Percentiles rank a stretch among this genome's conserved stretches.
Conservation (phyloP, 2,113 vertebrate genomes). For the Datnioides undecimradiatus region DNA sequence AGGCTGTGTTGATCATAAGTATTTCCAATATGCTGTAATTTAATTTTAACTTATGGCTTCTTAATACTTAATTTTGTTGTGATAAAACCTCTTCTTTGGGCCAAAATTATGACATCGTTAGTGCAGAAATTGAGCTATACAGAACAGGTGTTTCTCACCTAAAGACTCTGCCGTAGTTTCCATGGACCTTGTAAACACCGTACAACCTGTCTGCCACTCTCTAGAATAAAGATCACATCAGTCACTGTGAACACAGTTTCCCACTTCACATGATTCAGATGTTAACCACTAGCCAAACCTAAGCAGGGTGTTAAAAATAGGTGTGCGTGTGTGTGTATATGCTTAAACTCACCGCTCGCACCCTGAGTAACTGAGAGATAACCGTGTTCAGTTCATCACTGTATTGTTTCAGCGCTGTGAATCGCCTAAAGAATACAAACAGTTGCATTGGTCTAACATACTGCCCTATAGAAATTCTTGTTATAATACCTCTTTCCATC, state of each 20-base stretch:
- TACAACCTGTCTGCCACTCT: slow-evolving; percentile 94
- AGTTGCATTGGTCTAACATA: not conserved
- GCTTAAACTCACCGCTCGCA: slow-evolving; percentile 90
- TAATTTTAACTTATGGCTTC: not conserved
- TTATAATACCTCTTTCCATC: not conserved
- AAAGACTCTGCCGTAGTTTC: slow-evolving; percentile 95
- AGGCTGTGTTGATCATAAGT: not conserved
- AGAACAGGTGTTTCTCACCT: slow-evolving; percentile 82
- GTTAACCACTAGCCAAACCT: not conserved
- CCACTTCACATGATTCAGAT: not conserved
- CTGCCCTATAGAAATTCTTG: not conserved
- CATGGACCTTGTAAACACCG: slow-evolving; percentile 96
- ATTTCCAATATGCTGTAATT: not conserved
- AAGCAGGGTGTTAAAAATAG: not conserved
- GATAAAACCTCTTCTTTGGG: not conserved
- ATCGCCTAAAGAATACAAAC: slow-evolving; percentile 86
- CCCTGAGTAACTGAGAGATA: slow-evolving; percentile 92
- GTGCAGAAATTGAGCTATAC: not conserved
- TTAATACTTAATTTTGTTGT: not conserved
- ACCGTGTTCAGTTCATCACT: slow-evolving; percentile 92
- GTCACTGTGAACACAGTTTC: not conserved
- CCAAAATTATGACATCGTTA: not conserved
- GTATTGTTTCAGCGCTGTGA: slow-evolving; percentile 93
- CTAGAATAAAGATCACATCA: slow-evolving; percentile 75
- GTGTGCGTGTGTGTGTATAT: not conserved